These are phyloP conservation scores for Peucedramus taeniatus DNA, from an alignment of 2,113 vertebrate genomes.

Conservation along the genomic window DNA sequence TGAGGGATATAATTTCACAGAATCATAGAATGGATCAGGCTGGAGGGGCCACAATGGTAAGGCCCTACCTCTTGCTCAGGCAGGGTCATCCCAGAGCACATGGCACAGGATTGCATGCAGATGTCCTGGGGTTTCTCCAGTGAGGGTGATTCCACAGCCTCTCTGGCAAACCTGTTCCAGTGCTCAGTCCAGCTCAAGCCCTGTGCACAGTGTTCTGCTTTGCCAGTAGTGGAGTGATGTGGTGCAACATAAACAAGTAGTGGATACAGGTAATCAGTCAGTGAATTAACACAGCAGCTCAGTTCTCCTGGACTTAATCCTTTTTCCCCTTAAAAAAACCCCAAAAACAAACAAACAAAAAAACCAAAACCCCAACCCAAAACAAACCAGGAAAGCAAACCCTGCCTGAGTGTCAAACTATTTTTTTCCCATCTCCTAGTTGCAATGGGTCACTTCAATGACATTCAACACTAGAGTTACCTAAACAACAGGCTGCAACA, in stretches of 20 bases:
- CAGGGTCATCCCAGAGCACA: not conserved
- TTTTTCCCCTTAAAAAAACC: not conserved
- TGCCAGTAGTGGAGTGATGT: not conserved
- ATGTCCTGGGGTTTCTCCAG: not conserved
- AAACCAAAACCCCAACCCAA: not conserved
- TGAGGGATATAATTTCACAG: not conserved
- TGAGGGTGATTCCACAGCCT: not conserved
- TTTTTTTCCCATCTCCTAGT: not conserved
- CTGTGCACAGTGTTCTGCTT: not conserved
- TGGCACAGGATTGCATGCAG: not conserved
- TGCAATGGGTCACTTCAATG: slow-evolving; percentile 1
- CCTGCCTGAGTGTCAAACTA: not conserved
- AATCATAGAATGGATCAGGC: too few relatives aligned
- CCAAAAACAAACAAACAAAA: too few relatives aligned
- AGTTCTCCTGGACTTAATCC: not conserved
- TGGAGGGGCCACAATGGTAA: not conserved
- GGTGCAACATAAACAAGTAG: not conserved
- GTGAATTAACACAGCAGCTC: not conserved
- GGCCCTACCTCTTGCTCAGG: not conserved
- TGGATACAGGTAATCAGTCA: not conserved
- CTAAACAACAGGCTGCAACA: not conserved
- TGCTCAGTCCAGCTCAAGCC: not conserved
- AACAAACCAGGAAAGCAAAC: not conserved
- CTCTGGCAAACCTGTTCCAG: not conserved
- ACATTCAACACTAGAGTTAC: not conserved